Evolutionary conservation across 2,888 invertebrate species (phyloP).

Genomic region (Prosapia bicincta): DNA sequence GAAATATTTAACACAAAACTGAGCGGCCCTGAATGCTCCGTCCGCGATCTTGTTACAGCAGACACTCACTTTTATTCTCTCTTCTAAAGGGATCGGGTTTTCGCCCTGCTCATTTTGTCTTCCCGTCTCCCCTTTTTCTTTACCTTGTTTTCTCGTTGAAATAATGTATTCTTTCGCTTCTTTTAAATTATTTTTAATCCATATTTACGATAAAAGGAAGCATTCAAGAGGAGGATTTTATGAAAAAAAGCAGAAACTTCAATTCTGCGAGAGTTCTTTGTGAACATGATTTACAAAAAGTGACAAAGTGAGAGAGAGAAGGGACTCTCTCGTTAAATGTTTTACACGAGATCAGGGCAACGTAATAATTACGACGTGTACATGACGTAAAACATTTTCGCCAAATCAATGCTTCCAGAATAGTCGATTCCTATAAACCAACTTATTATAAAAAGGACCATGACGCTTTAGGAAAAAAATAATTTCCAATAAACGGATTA

Average conservation of each 20-base stretch:
- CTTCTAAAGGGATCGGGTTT: not conserved
- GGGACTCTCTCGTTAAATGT: too few relatives aligned
- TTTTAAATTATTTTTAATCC: slow-evolving; percentile 28
- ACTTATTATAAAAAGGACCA: too few relatives aligned
- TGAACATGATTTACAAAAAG: not conserved
- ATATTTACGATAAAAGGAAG: slow-evolving; percentile 23
- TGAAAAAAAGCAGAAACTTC: not conserved
- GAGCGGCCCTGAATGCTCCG: not conserved
- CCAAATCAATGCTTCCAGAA: too few relatives aligned
- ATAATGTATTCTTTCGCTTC: slow-evolving; percentile 18
- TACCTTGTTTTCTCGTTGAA: not conserved
- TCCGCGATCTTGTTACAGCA: not conserved
- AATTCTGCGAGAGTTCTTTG: not conserved
- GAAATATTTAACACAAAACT: not conserved
- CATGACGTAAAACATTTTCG: too few relatives aligned
- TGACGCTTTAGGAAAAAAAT: too few relatives aligned
- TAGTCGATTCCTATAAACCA: too few relatives aligned
- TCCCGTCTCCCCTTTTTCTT: not conserved
- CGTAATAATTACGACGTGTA: too few relatives aligned
- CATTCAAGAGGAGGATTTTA: not conserved
- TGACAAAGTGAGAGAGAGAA: too few relatives aligned
- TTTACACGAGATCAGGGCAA: too few relatives aligned
- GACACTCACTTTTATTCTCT: not conserved
- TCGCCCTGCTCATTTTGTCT: not conserved
- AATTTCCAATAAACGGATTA: too few relatives aligned